phyloP scores from a whole-genome alignment of 2,797 vertebrate genomes.

The Chelon labrosus region DNA sequence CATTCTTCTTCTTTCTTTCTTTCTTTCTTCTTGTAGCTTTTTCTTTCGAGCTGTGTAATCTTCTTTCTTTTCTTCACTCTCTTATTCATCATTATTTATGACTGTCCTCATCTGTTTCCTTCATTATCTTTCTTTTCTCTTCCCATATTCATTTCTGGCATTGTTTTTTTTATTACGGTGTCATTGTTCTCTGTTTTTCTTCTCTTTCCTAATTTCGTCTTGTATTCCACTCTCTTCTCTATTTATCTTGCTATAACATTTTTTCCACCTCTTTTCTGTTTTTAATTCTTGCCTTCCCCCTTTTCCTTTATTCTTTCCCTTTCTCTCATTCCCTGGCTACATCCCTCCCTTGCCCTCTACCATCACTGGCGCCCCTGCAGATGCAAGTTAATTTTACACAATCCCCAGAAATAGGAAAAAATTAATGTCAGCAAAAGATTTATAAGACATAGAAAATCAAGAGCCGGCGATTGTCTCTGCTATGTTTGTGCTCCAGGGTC shows the following conservation, averaged over 20 bases:
- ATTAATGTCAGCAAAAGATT: constrained; percentile 82
- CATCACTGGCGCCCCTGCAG: constrained; percentile 53
- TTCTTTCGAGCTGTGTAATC: too few species aligned
- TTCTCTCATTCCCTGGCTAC: constrained; percentile 2
- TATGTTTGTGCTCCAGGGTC: constrained; percentile 80
- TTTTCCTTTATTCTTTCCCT: constrained; percentile 13
- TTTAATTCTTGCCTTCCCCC: background rate
- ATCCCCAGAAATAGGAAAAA: constrained; percentile 67
- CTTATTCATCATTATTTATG: background rate
- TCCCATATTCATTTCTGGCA: too few species aligned
- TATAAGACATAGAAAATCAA: constrained; percentile 78
- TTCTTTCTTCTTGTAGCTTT: background rate
- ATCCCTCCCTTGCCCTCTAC: constrained; percentile 59
- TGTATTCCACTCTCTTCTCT: background rate
- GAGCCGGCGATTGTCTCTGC: constrained; percentile 69
- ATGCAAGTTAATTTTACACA: constrained; percentile 72
- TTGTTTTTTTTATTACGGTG: too few species aligned
- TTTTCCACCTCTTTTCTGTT: background rate
- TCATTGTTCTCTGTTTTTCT: background rate
- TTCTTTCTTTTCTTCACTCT: background rate
- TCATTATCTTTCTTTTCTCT: background rate
- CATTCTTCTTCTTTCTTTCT: background rate
- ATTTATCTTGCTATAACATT: background rate
- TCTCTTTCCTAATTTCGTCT: background rate
- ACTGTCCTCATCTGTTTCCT: background rate